These are phyloP conservation scores for Hippocampus mohnikei DNA, from an alignment of 2,113 vertebrate genomes.

Conservation along the genomic window DNA sequence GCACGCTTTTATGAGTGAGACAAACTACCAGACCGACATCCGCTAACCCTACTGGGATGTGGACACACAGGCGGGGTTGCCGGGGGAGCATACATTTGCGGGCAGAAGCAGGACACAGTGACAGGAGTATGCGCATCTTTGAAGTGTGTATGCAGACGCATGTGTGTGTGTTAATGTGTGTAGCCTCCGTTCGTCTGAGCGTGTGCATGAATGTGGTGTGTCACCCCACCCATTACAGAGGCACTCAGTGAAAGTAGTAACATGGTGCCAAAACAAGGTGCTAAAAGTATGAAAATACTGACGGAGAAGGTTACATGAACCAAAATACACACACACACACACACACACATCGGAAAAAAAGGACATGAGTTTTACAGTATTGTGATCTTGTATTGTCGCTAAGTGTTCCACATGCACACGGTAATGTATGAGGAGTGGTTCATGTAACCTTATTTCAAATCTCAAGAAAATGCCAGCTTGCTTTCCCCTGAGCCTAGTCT, in stretches of 20 bases:
- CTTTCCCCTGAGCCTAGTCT: conserved; percentile 15
- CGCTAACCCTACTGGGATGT: conserved; percentile 48
- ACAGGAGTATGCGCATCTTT: conserved; percentile 51
- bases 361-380: conserved; percentile 50
- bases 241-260: conserved; percentile 54
- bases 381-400: neutral
- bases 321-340: neutral
- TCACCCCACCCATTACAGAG: conserved; percentile 43
- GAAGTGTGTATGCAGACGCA: conserved; percentile 40
- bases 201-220: conserved; percentile 7
- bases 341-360: conserved; percentile 28
- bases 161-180: conserved; percentile 18
- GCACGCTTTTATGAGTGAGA: conserved; percentile 41
- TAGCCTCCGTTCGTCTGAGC: neutral
- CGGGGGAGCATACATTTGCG: conserved; percentile 11
- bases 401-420: neutral
- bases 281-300: conserved; percentile 60
- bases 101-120: neutral
- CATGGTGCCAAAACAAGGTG: conserved; percentile 68
- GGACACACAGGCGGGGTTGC: conserved; percentile 12
- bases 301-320: conserved; percentile 30
- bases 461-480: conserved; percentile 29
- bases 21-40: conserved; percentile 39
- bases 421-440: neutral
- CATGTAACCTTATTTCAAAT: conserved; percentile 30